Evolutionary conservation across 2,113 vertebrate species (phyloP).

Genomic region (Pangasianodon gigas): DNA sequence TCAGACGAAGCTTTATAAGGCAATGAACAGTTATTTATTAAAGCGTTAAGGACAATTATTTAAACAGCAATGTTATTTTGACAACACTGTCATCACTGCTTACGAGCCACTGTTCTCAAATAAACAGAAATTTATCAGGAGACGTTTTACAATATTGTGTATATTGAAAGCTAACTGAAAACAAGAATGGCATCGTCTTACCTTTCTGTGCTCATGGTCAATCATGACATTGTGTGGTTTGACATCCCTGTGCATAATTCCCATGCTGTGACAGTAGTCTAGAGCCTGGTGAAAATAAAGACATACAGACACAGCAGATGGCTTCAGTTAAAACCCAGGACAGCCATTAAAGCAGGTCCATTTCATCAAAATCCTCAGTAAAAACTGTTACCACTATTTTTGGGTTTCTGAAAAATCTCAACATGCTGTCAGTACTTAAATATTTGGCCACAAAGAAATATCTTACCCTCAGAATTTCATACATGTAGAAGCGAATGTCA

Average conservation of each 20-base stretch:
- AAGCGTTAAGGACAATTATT: not conserved
- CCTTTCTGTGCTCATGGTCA: conserved; percentile 87
- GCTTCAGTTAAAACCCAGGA: not conserved
- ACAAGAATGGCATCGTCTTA: conserved; percentile 45
- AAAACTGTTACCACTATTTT: not conserved
- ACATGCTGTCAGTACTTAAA: not conserved
- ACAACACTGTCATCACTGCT: not conserved
- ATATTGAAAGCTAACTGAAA: not conserved
- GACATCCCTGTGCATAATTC: conserved; percentile 87
- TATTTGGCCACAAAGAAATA: not conserved
- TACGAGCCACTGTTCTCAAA: not conserved
- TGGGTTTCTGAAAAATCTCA: not conserved
- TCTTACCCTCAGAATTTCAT: conserved; percentile 85
- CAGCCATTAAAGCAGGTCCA: not conserved
- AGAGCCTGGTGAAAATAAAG: conserved; percentile 62
- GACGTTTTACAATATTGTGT: not conserved
- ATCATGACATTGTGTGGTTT: conserved; percentile 90
- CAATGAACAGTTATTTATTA: not conserved
- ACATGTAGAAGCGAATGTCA: conserved; percentile 89
- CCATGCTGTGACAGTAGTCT: conserved; percentile 85
- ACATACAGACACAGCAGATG: not conserved
- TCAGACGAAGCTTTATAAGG: conserved; percentile 77
- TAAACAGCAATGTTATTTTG: not conserved
- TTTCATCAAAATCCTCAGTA: not conserved
- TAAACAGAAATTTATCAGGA: not conserved